Evolutionary conservation across 1,140 invertebrate species (phyloP), one percentile per base, ranked within the genome.

Genomic region (Periplaneta americana): DNA sequence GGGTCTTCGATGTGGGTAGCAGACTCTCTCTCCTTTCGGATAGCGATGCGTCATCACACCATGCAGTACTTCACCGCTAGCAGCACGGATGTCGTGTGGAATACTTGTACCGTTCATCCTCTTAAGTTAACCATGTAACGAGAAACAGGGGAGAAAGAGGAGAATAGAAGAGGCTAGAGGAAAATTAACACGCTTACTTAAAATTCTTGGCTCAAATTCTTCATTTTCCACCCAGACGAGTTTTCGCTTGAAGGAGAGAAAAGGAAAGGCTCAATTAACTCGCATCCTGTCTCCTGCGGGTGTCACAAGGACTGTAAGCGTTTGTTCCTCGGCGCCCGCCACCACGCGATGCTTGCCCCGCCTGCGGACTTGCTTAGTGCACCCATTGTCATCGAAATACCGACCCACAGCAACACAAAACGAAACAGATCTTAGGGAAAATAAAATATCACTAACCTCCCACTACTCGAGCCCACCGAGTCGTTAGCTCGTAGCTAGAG

Each of bases 161-260:
- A 28, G 48, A 66, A 28, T 66, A 10, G 48, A 66, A 2, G n/a
- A n/a, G 22, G 48, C 0, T 28, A n/a, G 13, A 66, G n/a, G 48
- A 66, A n/a, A 66, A 57, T 76, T 36, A 36, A 22, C 75, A 33
- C 17, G 31, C 35, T 36, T 36, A 77, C 75, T 77, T 77, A 77
- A 77, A 77, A 77, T 77, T 77, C 75, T 77, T 77, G 75, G 17
- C 75, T 34, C 75, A 77, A 77, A 77, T 77, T 77, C 75, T 77
- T 77, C 75, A 77, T 77, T 77, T 77, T 77, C 75, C 75, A 77
- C 75, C 31, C 75, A 33, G 34, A 1, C 75, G 75, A 76, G 18
- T 76, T 76, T 76, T 76, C 75, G 75, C 75, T 76, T 22, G 75
- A 17, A 22, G 75, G 33, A 34, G 75, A 33, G 6, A 9, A 33